Evolutionary conservation across 2,797 vertebrate genomes (phyloP).

Genomic region (Periparus ater): DNA sequence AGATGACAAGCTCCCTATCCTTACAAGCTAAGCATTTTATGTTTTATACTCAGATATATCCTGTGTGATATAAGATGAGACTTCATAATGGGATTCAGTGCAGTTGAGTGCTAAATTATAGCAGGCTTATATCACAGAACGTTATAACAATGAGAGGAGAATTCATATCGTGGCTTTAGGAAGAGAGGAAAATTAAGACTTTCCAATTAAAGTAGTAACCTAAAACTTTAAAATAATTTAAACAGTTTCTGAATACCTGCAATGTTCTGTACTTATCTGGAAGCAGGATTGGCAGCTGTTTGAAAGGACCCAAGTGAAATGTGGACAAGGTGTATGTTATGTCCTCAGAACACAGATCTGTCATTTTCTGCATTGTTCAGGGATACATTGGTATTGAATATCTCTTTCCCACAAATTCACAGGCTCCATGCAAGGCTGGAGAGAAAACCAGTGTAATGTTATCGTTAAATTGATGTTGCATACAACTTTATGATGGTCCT

Average conservation of each 20-base stretch:
- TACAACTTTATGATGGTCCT: slow-evolving; percentile 85
- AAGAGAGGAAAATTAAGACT: slow-evolving; percentile 58
- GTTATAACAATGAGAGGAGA: slow-evolving; percentile 53
- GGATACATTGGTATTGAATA: slow-evolving; percentile 89
- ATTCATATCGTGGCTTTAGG: slow-evolving; percentile 57
- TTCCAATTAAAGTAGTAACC: slow-evolving; percentile 72
- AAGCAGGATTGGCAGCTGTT: slow-evolving; percentile 58
- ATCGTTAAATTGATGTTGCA: slow-evolving; percentile 89
- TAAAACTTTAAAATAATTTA: slow-evolving; percentile 73
- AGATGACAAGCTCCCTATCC: slow-evolving; percentile 26
- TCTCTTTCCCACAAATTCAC: slow-evolving; percentile 90
- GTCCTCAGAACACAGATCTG: slow-evolving; percentile 82
- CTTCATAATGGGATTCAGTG: slow-evolving; percentile 51
- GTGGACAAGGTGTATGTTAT: slow-evolving; percentile 70
- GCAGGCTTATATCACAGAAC: slow-evolving; percentile 64
- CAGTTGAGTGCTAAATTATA: slow-evolving; percentile 65
- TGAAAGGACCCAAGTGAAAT: slow-evolving; percentile 64
- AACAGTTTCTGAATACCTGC: slow-evolving; percentile 64
- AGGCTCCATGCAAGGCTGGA: slow-evolving; percentile 79
- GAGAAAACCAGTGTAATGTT: slow-evolving; percentile 82
- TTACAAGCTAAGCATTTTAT: slow-evolving; percentile 65
- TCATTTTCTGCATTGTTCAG: slow-evolving; percentile 89
- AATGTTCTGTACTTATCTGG: slow-evolving; percentile 68
- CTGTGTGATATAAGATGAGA: slow-evolving; percentile 40
- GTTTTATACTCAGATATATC: slow-evolving; percentile 32